phyloP scores from a whole-genome alignment of 2,888 invertebrate genomes.

The Tortrix viridana region DNA sequence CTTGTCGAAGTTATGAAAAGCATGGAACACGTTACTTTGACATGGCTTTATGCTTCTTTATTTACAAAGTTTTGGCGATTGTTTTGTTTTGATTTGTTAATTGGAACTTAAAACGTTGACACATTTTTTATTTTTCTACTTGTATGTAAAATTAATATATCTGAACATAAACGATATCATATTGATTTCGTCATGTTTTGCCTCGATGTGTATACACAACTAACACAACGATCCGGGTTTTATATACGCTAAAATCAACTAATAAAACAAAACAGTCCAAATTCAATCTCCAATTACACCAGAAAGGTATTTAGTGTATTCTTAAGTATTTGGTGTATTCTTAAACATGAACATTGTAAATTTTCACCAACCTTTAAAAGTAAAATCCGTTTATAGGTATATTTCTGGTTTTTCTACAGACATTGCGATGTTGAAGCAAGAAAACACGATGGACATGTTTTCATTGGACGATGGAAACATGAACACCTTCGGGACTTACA shows the following conservation, averaged over 20 bases:
- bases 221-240: background rate
- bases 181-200: background rate
- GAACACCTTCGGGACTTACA: background rate
- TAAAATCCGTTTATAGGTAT: background rate
- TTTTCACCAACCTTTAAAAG: background rate
- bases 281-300: background rate
- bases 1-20: slow-evolving; percentile 1
- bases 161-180: slow-evolving; percentile 2
- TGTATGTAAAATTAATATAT: too few species aligned
- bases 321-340: background rate
- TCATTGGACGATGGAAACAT: slow-evolving; percentile 2
- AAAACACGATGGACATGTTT: slow-evolving; percentile 2
- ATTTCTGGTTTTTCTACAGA: slow-evolving; percentile 3
- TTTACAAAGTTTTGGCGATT: slow-evolving; percentile 6
- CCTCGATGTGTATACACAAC: background rate
- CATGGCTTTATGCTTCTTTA: slow-evolving; percentile 11
- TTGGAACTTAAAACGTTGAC: background rate
- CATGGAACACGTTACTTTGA: slow-evolving; percentile 21
- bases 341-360: background rate
- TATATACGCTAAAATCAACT: background rate
- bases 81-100: background rate
- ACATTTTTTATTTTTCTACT: background rate
- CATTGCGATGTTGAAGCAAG: slow-evolving; percentile 23
- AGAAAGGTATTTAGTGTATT: background rate
- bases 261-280: background rate